Evolutionary conservation across 2,797 vertebrate species (phyloP), one percentile per base, ranked within the genome.

Genomic region (Craterocephalus amniculus): DNA sequence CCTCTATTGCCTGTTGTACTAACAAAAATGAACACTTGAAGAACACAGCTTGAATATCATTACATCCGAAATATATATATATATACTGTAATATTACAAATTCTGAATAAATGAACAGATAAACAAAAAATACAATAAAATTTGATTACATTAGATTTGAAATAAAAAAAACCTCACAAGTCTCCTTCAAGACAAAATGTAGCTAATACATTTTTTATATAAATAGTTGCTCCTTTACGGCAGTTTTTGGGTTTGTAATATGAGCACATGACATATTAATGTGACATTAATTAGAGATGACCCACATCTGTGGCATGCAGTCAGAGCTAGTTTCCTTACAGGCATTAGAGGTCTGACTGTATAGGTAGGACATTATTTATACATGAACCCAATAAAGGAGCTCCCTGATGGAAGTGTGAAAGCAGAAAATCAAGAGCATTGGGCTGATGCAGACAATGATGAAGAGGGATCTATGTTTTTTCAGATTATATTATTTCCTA

Each of bases 311-410:
- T 70, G 78, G 55, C 71, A 63, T 52, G 35, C 77, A 75, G 63
- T 56, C 85, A 80, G 68, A 72, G 72, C 48, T 16, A 65, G 58
- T 79, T 75, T 80, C 59, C 59, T 79, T 27, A 34, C 35, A n/a
- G 43, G 51, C 62, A 59, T 65, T 84, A 70, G 84, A 77, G 82
- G 86, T 70, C 49, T 56, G 40, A 74, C 70, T 76, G 66, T 73
- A 65, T n/a, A n/a, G n/a, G n/a, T 81, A 64, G 35, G 63, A 59
- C 84, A 91, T 92, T 7, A 85, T 85, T 90, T 84, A 91, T 89
- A 79, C 48, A 91, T 92, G 77, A 91, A 70, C 29, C 6, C 34
- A 59, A 58, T 35, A 58, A 67, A 11, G 11, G 61, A 66, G 45
- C 61, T 60, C 69, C 29, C 62, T 77, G 64, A 79, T 71, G 72